Evolutionary conservation across 1,140 invertebrate genomes (phyloP), one percentile per base, ranked within the genome.

Genomic region (Tetragnatha versicolor): DNA sequence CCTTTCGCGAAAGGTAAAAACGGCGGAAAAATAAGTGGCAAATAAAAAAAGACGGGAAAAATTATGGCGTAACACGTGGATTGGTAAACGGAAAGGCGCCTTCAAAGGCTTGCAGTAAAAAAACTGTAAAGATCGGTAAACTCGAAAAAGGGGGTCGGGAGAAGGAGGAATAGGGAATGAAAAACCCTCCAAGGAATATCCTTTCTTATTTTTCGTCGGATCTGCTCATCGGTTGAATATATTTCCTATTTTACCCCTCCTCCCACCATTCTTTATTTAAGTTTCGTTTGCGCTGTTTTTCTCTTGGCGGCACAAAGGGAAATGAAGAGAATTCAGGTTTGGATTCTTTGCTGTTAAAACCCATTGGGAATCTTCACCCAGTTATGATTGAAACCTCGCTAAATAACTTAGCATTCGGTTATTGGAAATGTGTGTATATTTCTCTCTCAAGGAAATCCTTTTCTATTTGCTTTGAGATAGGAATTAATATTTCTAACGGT

Each of bases 371-470:
- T 60, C 33, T 29, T 6, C 6, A 42, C 27, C 17, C 17, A 31
- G 69, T 73, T 73, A 73, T 73, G 69, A 73, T 73, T 73, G 69
- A 73, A 73, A 73, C 58, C 20, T 14, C 58, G 49, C 69, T 60
- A 73, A 73, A 73, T 73, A 73, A 73, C 69, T 73, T 53, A 69
- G 69, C 69, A 73, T 73, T 73, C 60, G 69, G 60, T 73, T 73
- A 73, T 60, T 60, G 35, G 42, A 22, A 55, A 20, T 20, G 42
- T 17, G 20, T 47, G 12, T n/a, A n/a, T n/a, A n/a, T n/a, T n/a
- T n/a, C n/a, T n/a, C n/a, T n/a, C n/a, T n/a, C n/a, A n/a, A n/a
- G n/a, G n/a, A n/a, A n/a, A n/a, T n/a, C n/a, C n/a, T n/a, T n/a
- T n/a, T n/a, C n/a, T n/a, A n/a, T n/a, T n/a, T n/a, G n/a, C n/a